phyloP scores from a whole-genome alignment of 2,888 invertebrate genomes.

The Adelphocoris suturalis region DNA sequence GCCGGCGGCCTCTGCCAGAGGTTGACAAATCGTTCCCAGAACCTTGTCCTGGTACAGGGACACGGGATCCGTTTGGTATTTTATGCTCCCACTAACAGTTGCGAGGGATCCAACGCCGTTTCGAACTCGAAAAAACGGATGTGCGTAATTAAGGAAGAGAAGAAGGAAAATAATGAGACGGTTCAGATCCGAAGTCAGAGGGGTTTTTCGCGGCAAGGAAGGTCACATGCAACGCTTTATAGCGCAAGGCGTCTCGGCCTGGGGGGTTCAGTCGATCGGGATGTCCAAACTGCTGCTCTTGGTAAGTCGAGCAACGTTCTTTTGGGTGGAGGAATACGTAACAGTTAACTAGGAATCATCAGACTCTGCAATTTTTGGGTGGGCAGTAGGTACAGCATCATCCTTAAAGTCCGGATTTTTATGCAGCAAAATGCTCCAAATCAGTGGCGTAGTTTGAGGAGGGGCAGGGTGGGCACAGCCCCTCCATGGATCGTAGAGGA shows the following conservation, averaged over 20 bases:
- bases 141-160: constrained; percentile 37
- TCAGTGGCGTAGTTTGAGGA: too few species aligned
- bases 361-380: too few species aligned
- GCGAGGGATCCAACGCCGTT: not conserved
- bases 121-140: constrained; percentile 2
- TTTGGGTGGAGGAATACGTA: too few species aligned
- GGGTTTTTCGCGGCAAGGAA: not conserved
- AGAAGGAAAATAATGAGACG: constrained; percentile 54
- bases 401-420: too few species aligned
- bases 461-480: too few species aligned
- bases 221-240: constrained; percentile 40
- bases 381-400: too few species aligned
- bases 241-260: constrained; percentile 8
- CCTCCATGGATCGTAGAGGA: too few species aligned
- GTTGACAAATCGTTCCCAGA: constrained; percentile 42
- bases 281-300: constrained; percentile 51
- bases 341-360: too few species aligned
- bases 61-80: constrained; percentile 4
- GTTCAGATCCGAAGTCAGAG: constrained; percentile 27
- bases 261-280: constrained; percentile 43
- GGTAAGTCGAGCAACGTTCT: constrained; percentile 17
- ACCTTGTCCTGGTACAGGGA: constrained; percentile 5
- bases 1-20: constrained; percentile 7
- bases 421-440: too few species aligned
- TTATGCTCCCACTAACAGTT: not conserved